Conservation (phyloP, 2,797 vertebrate genomes). For the Pipistrellus pygmaeus region DNA sequence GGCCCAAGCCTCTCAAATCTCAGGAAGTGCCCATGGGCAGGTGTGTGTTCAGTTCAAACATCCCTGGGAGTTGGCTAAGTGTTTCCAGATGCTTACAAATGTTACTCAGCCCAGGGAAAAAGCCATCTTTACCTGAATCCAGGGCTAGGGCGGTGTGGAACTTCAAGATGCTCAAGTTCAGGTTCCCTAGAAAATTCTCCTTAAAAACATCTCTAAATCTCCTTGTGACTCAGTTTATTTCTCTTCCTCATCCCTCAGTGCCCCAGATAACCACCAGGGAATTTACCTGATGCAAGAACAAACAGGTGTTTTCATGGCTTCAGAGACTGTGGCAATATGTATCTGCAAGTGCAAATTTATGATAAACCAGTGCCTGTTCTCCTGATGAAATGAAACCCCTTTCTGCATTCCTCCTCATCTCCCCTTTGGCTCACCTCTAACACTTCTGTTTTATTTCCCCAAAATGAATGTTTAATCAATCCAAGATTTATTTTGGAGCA, state of each 20-base stretch:
- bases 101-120: background rate
- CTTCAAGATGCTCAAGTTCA: background rate
- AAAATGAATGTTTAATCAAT: background rate
- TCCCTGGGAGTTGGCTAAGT: background rate
- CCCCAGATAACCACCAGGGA: background rate
- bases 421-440: background rate
- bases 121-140: background rate
- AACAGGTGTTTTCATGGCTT: background rate
- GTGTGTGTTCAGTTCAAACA: background rate
- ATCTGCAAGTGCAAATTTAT: background rate
- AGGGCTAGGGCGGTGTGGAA: background rate
- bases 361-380: background rate
- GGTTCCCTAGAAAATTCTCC: background rate
- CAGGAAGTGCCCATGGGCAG: background rate
- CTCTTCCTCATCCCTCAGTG: background rate
- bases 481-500: background rate
- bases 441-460: background rate
- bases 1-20: background rate
- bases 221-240: background rate
- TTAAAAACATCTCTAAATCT: background rate
- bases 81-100: background rate
- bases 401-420: background rate
- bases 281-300: background rate
- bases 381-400: background rate
- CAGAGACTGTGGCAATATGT: background rate